phyloP scores from a whole-genome alignment of 1,140 invertebrate species.

The Dendroctonus valens region DNA sequence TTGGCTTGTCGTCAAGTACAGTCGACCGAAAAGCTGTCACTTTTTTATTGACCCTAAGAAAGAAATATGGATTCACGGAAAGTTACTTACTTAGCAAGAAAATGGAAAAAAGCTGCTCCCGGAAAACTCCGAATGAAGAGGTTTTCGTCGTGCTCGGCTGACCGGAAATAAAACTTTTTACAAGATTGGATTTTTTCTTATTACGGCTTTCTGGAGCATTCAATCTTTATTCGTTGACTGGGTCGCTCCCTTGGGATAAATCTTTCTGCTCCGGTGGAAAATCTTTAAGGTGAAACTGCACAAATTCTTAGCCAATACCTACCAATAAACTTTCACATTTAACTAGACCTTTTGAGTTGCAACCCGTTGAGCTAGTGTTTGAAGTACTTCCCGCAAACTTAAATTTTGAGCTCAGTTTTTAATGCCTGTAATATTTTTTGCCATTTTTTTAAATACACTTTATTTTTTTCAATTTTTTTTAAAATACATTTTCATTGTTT shows the following conservation, averaged over 20 bases:
- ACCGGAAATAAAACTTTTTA: constrained; percentile 36
- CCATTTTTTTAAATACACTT: no score
- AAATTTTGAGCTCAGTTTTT: no score
- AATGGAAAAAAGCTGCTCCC: constrained; percentile 19
- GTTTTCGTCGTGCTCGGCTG: constrained; percentile 31
- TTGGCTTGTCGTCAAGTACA: constrained; percentile 35
- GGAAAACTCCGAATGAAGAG: constrained; percentile 30
- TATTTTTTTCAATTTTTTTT: no score
- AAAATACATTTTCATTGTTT: no score
- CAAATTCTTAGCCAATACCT: neutral
- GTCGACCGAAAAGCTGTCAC: constrained; percentile 29
- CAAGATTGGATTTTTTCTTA: constrained; percentile 30
- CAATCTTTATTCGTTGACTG: constrained; percentile 19
- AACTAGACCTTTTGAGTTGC: no score
- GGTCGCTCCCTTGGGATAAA: neutral
- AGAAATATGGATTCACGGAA: constrained; percentile 33
- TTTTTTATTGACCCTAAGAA: constrained; percentile 36
- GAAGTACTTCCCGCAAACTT: no score
- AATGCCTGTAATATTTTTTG: no score
- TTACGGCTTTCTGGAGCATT: constrained; percentile 16
- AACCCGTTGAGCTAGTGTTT: no score
- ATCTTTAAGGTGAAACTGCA: neutral
- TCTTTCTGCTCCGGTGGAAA: neutral
- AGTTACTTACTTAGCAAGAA: constrained; percentile 35
- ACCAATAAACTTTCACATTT: no score